Base-by-base conservation (phyloP, 1,140 invertebrate species). In the Oppia nitens region DNA sequence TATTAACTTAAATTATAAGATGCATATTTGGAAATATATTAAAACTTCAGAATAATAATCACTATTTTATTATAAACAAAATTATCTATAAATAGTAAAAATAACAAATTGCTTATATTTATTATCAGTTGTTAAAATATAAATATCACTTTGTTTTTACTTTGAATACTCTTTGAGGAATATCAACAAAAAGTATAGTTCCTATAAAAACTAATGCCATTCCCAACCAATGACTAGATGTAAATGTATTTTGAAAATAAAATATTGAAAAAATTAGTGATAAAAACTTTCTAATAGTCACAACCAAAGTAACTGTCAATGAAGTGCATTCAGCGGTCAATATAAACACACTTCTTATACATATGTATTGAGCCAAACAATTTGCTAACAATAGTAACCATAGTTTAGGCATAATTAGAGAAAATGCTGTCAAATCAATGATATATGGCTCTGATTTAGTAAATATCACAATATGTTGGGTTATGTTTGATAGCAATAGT, bases 241-340 rank as follows among this genome's bases (percentile, higher is more conserved):
- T 97, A 68, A 98, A 98, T 2, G 84, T 81, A 76, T 98, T 98
- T 61, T 83, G 75, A 70, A 98, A 98, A 69, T 95, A 98, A 40
- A 90, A 67, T 65, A 98, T 95, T 1, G 94, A 98, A 68, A 98
- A 85, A 20, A 98, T 72, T 47, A 98, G 73, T 11, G 91, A 95
- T 4, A 90, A 75, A 69, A 98, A 98, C 72, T 98, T 98, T 29
- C 95, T 76, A 51, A 98, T 70, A 1, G 95, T 98, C 14, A 98
- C 82, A 2, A 98, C 88, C 57, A 98, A 73, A 0, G 93, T 98
- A 0, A 98, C 92, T 0, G 90, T 93, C 14, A 98, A 70, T 0
- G 93, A 95, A 9, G 85, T 80, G 68, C 90, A 94, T 70, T 94
- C 88, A 0, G 92, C 87, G 1, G 90, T 96, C 66, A 98, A 76